Conservation (phyloP, 2,888 invertebrate species). For the Xylota sylvarum region DNA sequence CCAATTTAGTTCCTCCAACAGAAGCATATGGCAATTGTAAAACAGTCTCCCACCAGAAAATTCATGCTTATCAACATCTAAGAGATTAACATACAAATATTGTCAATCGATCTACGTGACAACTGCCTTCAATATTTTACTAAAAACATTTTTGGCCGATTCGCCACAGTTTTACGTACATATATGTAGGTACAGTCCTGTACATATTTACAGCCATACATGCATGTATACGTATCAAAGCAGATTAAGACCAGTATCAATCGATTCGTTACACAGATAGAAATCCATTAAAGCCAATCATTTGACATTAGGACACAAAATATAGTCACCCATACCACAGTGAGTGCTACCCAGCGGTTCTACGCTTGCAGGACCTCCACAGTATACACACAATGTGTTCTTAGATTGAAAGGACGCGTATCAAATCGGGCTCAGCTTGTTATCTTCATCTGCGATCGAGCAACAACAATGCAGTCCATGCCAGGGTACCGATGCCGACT, state of each 20-base stretch:
- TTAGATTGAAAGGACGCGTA: conserved; percentile 71
- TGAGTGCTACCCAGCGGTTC: conserved; percentile 63
- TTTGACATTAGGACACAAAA: conserved; percentile 85
- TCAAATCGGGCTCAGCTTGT: conserved; percentile 76
- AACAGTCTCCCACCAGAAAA: conserved; percentile 13
- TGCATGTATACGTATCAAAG: conserved; percentile 62
- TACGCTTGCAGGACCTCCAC: conserved; percentile 35
- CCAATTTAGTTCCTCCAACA: neutral
- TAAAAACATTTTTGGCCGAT: conserved; percentile 59
- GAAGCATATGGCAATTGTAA: neutral
- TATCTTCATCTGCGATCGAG: conserved; percentile 76
- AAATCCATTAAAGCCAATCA: conserved; percentile 85
- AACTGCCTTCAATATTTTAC: conserved; percentile 62
- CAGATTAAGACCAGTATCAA: conserved; percentile 78
- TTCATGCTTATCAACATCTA: conserved; percentile 39
- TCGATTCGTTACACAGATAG: conserved; percentile 85
- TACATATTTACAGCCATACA: conserved; percentile 27
- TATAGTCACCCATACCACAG: conserved; percentile 80
- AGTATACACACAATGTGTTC: conserved; percentile 46
- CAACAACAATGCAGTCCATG: conserved; percentile 54
- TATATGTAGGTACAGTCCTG: no score
- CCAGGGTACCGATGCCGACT: conserved; percentile 14
- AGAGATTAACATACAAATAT: conserved; percentile 43
- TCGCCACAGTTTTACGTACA: conserved; percentile 53
- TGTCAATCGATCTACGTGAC: conserved; percentile 58